phyloP scores from a whole-genome alignment of 2,888 invertebrate genomes.

The Laothoe populi region DNA sequence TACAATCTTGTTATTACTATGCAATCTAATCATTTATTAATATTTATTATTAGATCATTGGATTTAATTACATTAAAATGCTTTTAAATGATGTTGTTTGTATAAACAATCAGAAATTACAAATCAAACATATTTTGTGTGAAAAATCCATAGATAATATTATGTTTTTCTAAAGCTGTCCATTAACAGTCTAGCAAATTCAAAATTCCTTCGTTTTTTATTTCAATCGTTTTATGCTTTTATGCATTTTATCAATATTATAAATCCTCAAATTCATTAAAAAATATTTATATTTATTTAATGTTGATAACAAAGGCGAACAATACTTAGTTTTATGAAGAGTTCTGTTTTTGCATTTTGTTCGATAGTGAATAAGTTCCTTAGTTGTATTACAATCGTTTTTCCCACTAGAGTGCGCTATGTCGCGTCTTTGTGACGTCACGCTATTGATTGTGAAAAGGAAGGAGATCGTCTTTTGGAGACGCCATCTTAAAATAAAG shows the following conservation, averaged over 20 bases:
- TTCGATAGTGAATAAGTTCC: slow-evolving; percentile 14
- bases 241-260: background rate
- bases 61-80: too few relatives aligned
- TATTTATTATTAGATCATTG: too few relatives aligned
- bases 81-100: too few relatives aligned
- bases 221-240: background rate
- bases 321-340: background rate
- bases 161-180: slow-evolving; percentile 8
- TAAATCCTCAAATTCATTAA: background rate
- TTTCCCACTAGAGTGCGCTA: slow-evolving; percentile 60
- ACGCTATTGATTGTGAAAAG: slow-evolving; percentile 77
- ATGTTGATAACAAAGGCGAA: background rate
- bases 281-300: background rate
- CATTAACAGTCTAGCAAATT: background rate
- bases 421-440: slow-evolving; percentile 83
- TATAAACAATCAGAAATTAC: background rate
- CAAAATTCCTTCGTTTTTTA: background rate
- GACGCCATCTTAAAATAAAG: slow-evolving; percentile 85
- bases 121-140: background rate
- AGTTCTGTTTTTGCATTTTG: background rate
- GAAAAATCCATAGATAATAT: slow-evolving; percentile 3
- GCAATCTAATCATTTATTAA: too few relatives aligned
- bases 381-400: slow-evolving; percentile 19
- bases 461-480: slow-evolving; percentile 80
- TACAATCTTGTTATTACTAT: too few relatives aligned